Evolutionary conservation across 2,797 vertebrate species (phyloP).

Genomic region (Gymnothorax javanicus): DNA sequence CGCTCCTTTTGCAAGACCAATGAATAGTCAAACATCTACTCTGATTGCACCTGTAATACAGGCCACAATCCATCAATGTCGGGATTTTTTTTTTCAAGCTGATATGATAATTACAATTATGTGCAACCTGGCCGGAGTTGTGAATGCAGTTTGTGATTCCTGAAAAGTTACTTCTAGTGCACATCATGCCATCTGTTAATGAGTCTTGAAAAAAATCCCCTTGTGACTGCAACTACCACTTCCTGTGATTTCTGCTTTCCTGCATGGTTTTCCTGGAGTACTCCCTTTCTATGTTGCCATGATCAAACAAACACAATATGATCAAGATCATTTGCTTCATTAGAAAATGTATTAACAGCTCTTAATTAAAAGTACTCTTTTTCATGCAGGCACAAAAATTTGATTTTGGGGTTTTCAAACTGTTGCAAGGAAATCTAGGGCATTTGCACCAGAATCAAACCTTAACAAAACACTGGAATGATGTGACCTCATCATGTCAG

Average conservation of each 20-base stretch:
- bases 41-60: constrained; percentile 43
- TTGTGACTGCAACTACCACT: not conserved
- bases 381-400: not conserved
- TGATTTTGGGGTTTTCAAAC: not conserved
- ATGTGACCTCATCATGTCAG: not conserved
- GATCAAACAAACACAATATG: not conserved
- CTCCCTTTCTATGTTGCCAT: not conserved
- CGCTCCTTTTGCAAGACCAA: constrained; percentile 38
- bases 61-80: not conserved
- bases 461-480: not conserved
- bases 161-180: not conserved
- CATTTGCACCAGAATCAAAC: not conserved
- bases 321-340: not conserved
- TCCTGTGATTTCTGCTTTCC: not conserved
- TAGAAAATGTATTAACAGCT: not conserved
- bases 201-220: not conserved
- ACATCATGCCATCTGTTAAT: not conserved
- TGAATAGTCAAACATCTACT: constrained; percentile 39
- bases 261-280: not conserved
- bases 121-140: not conserved
- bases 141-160: not conserved
- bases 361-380: not conserved
- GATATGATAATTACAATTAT: constrained; percentile 6
- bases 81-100: not conserved
- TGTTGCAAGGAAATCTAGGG: not conserved